Conservation (phyloP, 2,797 vertebrate species). For the Halcyon smyrnensis region DNA sequence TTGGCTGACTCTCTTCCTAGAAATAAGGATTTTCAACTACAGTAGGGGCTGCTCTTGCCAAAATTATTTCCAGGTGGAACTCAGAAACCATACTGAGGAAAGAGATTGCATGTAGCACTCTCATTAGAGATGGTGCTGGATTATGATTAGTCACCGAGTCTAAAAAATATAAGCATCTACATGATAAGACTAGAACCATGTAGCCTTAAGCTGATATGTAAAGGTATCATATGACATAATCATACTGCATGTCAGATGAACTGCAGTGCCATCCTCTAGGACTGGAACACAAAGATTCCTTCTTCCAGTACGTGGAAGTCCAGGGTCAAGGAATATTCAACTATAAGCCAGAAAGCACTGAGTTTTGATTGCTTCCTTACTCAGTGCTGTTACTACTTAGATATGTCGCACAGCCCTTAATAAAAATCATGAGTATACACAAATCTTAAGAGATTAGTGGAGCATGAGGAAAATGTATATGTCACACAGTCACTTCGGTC, state of each 20-base stretch:
- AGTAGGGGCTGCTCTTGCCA: not conserved
- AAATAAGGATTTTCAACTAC: not conserved
- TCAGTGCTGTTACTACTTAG: not conserved
- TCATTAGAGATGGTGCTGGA: not conserved
- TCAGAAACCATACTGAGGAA: not conserved
- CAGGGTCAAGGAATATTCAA: not conserved
- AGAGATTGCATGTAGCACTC: rapidly evolving
- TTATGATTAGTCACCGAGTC: not conserved
- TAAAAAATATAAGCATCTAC: not conserved
- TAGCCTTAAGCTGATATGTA: not conserved
- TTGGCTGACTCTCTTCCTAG: not conserved
- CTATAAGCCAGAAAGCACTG: not conserved
- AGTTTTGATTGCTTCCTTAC: not conserved
- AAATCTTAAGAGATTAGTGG: not conserved
- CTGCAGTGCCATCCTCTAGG: not conserved
- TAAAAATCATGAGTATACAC: not conserved
- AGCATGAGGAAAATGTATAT: not conserved
- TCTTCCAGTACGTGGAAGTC: not conserved
- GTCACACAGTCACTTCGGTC: not conserved
- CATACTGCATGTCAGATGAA: not conserved
- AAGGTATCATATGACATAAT: not conserved
- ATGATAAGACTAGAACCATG: not conserved
- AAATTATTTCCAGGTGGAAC: not conserved
- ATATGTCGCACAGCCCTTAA: not conserved
- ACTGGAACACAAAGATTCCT: not conserved